Conservation (phyloP, 2,888 invertebrate genomes). For the Chymomyza amoena region DNA sequence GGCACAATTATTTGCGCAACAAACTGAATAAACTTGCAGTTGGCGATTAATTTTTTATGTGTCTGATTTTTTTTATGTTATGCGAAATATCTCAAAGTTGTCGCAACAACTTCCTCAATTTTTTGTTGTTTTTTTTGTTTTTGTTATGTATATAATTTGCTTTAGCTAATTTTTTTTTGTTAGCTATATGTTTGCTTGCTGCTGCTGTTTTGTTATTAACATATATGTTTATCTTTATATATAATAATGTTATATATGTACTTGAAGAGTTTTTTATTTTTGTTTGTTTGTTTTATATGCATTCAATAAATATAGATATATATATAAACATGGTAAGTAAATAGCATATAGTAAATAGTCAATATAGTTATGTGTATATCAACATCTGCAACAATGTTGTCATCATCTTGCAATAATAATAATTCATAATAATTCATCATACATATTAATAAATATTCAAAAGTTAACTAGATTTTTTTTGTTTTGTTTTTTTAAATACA, state of each 20-base stretch:
- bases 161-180: slow-evolving; percentile 20
- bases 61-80: slow-evolving; percentile 14
- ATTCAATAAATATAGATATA: slow-evolving; percentile 55
- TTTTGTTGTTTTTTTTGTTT: slow-evolving; percentile 10
- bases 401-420: slow-evolving; percentile 20
- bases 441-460: slow-evolving; percentile 51
- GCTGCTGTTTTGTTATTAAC: background rate
- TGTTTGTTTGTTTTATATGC: slow-evolving; percentile 36
- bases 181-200: background rate
- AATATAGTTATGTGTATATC: slow-evolving; percentile 56
- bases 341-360: slow-evolving; percentile 59
- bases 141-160: slow-evolving; percentile 25
- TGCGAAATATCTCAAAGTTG: background rate
- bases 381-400: background rate
- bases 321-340: slow-evolving; percentile 58
- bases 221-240: slow-evolving; percentile 17
- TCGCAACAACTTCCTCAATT: slow-evolving; percentile 34
- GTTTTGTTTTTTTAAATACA: slow-evolving; percentile 41
- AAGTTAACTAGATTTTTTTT: slow-evolving; percentile 57
- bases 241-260: slow-evolving; percentile 17
- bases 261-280: background rate
- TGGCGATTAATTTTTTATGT: slow-evolving; percentile 32
- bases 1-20: slow-evolving; percentile 28
- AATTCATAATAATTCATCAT: background rate
- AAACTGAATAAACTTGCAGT: slow-evolving; percentile 44